These are phyloP conservation scores for Takifugu bimaculatus DNA, from an alignment of 2,113 vertebrate genomes.

Conservation along the genomic window DNA sequence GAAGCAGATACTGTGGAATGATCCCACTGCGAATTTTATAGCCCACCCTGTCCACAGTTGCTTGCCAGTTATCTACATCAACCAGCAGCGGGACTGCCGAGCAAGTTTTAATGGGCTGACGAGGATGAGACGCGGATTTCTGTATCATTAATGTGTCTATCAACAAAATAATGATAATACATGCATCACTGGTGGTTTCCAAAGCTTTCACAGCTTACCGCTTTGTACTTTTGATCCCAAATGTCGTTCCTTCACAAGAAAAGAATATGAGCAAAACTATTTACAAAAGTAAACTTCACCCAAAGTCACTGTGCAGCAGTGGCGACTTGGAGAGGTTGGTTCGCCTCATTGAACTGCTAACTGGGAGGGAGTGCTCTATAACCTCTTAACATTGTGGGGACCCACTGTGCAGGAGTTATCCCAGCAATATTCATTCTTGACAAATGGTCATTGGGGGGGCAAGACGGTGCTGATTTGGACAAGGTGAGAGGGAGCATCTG, in stretches of 20 bases:
- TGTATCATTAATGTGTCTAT: no score
- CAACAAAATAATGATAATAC: no score
- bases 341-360: constrained; percentile 37
- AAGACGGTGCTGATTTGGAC: constrained; percentile 38
- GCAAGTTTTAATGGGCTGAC: background rate
- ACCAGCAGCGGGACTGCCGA: constrained; percentile 1
- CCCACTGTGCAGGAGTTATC: constrained; percentile 48
- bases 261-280: no score
- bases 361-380: constrained; percentile 26
- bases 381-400: constrained; percentile 48
- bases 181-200: no score
- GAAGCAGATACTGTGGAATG: constrained; percentile 58
- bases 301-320: no score
- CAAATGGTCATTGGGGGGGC: constrained; percentile 63
- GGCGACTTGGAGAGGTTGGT: constrained; percentile 6
- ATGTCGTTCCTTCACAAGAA: no score
- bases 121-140: background rate
- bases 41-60: constrained; percentile 33
- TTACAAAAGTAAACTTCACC: no score
- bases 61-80: constrained; percentile 28
- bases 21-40: constrained; percentile 57
- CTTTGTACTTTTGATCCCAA: no score
- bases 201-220: no score
- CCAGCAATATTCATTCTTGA: constrained; percentile 54
- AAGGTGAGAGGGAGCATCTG: constrained; percentile 63